Evolutionary conservation across 1,140 invertebrate genomes (phyloP).

Genomic region (Colletes latitarsis): DNA sequence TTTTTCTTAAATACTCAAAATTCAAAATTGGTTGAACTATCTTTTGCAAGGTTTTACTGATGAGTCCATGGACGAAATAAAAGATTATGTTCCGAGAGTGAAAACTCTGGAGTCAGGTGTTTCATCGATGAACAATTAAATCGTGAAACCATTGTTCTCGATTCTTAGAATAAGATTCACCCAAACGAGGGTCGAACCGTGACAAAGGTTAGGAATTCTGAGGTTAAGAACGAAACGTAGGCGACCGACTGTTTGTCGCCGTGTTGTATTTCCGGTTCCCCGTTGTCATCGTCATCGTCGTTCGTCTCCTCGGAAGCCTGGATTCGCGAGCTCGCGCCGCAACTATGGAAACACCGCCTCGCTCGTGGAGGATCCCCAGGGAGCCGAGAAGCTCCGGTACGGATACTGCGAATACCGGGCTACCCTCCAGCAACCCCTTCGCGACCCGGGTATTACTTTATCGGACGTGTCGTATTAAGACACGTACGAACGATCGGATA

Average conservation of each 20-base stretch:
- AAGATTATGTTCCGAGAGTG: too few relatives aligned
- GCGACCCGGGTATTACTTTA: conserved; percentile 25
- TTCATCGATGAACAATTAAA: too few relatives aligned
- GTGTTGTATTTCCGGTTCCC: conserved; percentile 45
- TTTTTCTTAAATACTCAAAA: too few relatives aligned
- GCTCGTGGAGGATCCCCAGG: conserved; percentile 40
- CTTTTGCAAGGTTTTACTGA: too few relatives aligned
- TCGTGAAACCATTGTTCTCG: too few relatives aligned
- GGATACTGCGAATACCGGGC: conserved; percentile 35
- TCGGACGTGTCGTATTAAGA: conserved; percentile 56
- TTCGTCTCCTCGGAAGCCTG: conserved; percentile 32
- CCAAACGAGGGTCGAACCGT: too few relatives aligned
- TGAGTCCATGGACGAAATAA: too few relatives aligned
- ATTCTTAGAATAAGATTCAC: too few relatives aligned
- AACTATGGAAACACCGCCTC: conserved; percentile 57
- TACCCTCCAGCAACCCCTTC: background rate
- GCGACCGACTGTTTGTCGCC: conserved; percentile 22
- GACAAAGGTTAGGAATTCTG: too few relatives aligned
- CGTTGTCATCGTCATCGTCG: conserved; percentile 49
- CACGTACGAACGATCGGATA: conserved; percentile 28
- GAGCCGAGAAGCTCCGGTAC: conserved; percentile 4
- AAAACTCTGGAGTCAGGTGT: too few relatives aligned
- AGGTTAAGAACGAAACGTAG: too few relatives aligned
- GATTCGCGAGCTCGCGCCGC: conserved; percentile 44
- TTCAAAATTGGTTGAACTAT: too few relatives aligned